Evolutionary conservation across 2,888 invertebrate genomes (phyloP), one percentile per base, ranked within the genome.

Genomic region (Phrixothrix hirtus): DNA sequence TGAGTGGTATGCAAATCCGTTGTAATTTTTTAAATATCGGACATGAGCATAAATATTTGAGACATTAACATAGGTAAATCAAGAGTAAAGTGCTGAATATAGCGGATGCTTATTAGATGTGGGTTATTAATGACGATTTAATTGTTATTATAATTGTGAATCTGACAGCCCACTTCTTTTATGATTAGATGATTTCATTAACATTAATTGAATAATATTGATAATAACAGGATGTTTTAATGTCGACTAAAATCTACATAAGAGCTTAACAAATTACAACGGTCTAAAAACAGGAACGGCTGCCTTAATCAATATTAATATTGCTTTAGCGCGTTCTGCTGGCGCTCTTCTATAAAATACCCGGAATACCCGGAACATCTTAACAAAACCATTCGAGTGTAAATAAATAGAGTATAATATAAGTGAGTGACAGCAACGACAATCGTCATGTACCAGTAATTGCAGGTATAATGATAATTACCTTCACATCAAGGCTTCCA

Each of bases 391-490:
- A 17, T 17, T 30, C 32, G 12, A 12, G 43, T 34, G 43, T 43
- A 32, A 25, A 43, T 37, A 46, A 46, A 11, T 37, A 37, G 36
- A 30, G 25, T 46, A 37, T 36, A 53, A 50, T 43, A 51, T 47
- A 52, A 47, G 36, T 38, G 55, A 56, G 59, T 58, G 61, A 64
- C 62, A 62, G 57, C 49, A 35, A 57, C 51, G 45, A 57, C 62
- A 65, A 64, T 58, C 47, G 59, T 55, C 62, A 64, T 61, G 62
- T 61, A 44, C 32, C 57, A 39, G 57, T 68, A 67, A 67, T 67
- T 66, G 62, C 63, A 59, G 57, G 55, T 58, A 62, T 49, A 52
- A 55, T 37, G 55, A 58, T 57, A 43, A 58, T 57, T 57, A 60
- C 59, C 38, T 57, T 55, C 52, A 57, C 57, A 58, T 47, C 53